Evolutionary conservation across 2,888 invertebrate genomes (phyloP), one percentile per base, ranked within the genome.

Genomic region (Acleris laterana): DNA sequence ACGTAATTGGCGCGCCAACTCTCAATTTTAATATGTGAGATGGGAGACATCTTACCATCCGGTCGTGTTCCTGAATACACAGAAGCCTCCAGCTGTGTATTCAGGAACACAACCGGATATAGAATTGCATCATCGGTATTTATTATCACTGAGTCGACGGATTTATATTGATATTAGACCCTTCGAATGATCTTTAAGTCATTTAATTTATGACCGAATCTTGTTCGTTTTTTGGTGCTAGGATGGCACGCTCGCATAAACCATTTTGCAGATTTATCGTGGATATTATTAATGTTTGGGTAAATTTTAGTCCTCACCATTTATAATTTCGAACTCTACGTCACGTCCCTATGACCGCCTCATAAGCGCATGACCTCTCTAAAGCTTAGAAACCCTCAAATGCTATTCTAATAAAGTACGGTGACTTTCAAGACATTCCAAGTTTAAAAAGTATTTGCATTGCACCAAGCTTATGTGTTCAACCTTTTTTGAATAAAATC

Each of bases 371-470:
- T 20, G 20, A 20, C n/a, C n/a, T n/a, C 20, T 20, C 20, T 20
- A 20, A 20, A 20, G 20, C 20, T 20, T 20, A 20, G 20, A 20
- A 50, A 22, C 22, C 20, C 3, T 20, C 20, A 20, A 20, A 20
- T 20, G 20, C 20, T 1, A 3, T 20, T 2, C 20, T 20, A 50
- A 22, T 22, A 50, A 16, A 50, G 73, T 73, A 69, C 64, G 61
- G 68, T 70, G 63, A 60, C 44, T 52, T 68, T 70, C 66, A 59
- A 70, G 70, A 58, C 28, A 19, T 20, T 20, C 20, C 20, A n/a
- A 50, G 25, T 17, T 59, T 28, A 38, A 28, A 51, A 3, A 20
- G 13, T 20, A 7, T 57, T 20, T 17, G 22, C 42, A 16, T 46
- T 16, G 20, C 49, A 2, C 46, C 32, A 22, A 22, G 22, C 22